A percentile compares a stretch with the other conserved stretches of the same genome.
These are phyloP conservation scores for Moxostoma hubbsi DNA, from an alignment of 2,797 vertebrate genomes.

Conservation along the genomic window DNA sequence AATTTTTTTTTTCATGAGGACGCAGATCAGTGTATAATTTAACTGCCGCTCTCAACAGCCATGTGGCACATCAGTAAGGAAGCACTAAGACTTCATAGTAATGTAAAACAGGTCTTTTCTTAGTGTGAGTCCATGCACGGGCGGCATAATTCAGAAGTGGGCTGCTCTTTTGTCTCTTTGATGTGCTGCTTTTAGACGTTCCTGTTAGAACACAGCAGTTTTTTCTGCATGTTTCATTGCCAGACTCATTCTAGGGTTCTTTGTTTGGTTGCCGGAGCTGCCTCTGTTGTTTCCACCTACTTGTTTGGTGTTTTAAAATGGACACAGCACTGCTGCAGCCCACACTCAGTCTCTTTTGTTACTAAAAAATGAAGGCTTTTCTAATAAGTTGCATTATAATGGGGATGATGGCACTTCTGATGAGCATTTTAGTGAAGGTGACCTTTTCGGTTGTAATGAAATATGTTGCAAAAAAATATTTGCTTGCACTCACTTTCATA, in stretches of 20 bases:
- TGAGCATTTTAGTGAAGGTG: slow-evolving; percentile 59
- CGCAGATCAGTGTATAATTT: not conserved
- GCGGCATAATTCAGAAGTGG: slow-evolving; percentile 32
- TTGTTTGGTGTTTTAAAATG: slow-evolving; percentile 39
- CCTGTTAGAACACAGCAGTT: slow-evolving; percentile 21
- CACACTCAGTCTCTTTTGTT: slow-evolving; percentile 45
- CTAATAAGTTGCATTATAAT: slow-evolving; percentile 50
- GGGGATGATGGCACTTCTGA: slow-evolving; percentile 61
- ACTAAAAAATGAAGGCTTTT: slow-evolving; percentile 2
- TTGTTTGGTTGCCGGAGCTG: slow-evolving; percentile 32
- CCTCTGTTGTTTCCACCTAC: slow-evolving; percentile 40
- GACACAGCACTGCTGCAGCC: slow-evolving; percentile 21
- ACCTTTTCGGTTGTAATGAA: slow-evolving; percentile 36
- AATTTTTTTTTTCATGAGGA: not conserved
- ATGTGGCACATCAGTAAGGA: not conserved
- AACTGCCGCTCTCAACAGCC: not conserved
- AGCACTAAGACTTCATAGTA: not conserved
- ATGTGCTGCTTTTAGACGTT: slow-evolving; percentile 18
- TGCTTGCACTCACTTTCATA: not conserved
- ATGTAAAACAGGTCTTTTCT: slow-evolving; percentile 38
- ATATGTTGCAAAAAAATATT: slow-evolving; percentile 15
- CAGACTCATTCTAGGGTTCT: slow-evolving; percentile 24
- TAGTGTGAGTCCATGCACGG: slow-evolving; percentile 17
- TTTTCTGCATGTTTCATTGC: slow-evolving; percentile 19
- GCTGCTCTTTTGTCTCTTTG: slow-evolving; percentile 29